Evolutionary conservation across 1,140 invertebrate genomes (phyloP).

Genomic region (Mactra quadrangularis): DNA sequence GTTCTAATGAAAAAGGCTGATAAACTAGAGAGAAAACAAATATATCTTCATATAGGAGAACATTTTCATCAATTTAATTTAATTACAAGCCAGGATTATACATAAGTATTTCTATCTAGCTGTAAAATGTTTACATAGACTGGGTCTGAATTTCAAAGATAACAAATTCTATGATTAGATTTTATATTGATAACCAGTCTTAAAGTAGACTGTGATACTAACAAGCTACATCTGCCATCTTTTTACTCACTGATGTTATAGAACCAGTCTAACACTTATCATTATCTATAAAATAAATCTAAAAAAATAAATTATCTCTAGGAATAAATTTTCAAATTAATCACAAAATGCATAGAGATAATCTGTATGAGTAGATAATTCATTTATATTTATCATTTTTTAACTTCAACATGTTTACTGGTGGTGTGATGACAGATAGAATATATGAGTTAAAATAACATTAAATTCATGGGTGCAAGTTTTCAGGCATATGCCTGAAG

Average conservation of each 20-base stretch:
- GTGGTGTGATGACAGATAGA: too few relatives aligned
- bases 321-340: neutral
- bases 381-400: conserved; percentile 41
- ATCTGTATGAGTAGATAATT: conserved; percentile 28
- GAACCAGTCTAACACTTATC: conserved; percentile 9
- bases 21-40: conserved; percentile 16
- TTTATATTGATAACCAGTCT: conserved; percentile 39
- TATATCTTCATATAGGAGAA: conserved; percentile 42
- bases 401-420: neutral
- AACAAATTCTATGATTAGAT: conserved; percentile 25
- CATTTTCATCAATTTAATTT: conserved; percentile 31
- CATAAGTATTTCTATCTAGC: conserved; percentile 8
- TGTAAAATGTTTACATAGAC: conserved; percentile 28
- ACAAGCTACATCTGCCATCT: conserved; percentile 37
- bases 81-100: conserved; percentile 34
- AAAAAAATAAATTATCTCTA: neutral
- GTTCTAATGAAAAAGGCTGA: conserved; percentile 7
- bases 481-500: too few relatives aligned
- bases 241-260: too few relatives aligned
- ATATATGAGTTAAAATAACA: too few relatives aligned
- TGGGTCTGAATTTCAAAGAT: conserved; percentile 46
- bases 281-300: conserved; percentile 45
- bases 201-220: conserved; percentile 21
- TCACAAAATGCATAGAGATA: neutral
- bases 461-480: too few relatives aligned